Evolutionary conservation across 1,140 invertebrate genomes (phyloP).

Genomic region (Zaprionus camerounensis): DNA sequence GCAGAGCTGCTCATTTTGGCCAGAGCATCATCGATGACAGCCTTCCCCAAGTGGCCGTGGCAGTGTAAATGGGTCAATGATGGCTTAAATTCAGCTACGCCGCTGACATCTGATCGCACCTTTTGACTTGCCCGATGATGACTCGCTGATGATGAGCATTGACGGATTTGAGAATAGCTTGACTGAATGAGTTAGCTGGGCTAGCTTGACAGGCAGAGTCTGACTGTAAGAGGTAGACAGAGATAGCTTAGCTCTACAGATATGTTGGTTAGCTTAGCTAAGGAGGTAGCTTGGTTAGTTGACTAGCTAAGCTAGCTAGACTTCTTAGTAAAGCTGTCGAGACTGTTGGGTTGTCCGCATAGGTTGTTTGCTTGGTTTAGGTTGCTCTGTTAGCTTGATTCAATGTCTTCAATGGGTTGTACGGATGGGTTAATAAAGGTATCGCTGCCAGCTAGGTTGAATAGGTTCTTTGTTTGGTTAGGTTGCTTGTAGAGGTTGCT

Average conservation of each 20-base stretch:
- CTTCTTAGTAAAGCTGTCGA: not conserved
- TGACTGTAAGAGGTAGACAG: not conserved
- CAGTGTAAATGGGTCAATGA: slow-evolving; percentile 76
- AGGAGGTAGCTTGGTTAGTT: not conserved
- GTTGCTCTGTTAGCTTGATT: not conserved
- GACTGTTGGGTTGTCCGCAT: no score
- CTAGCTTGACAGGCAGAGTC: not conserved
- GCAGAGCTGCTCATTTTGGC: not conserved
- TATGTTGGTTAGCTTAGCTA: not conserved
- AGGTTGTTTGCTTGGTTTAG: no score
- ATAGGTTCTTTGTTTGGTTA: not conserved
- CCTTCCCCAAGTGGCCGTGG: slow-evolving; percentile 36
- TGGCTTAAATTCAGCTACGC: slow-evolving; percentile 75
- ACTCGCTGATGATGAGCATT: slow-evolving; percentile 41
- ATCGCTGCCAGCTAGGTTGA: not conserved
- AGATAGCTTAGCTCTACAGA: not conserved
- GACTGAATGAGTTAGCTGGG: not conserved
- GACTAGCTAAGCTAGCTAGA: no score
- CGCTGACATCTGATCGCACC: slow-evolving; percentile 68
- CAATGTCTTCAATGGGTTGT: not conserved
- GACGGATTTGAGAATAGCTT: slow-evolving; percentile 48
- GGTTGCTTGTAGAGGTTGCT: not conserved
- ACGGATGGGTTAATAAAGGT: not conserved
- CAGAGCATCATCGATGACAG: not conserved
- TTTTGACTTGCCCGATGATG: slow-evolving; percentile 32